Evolutionary conservation across 2,113 vertebrate genomes (phyloP).

Genomic region (Ptyas mucosa): DNA sequence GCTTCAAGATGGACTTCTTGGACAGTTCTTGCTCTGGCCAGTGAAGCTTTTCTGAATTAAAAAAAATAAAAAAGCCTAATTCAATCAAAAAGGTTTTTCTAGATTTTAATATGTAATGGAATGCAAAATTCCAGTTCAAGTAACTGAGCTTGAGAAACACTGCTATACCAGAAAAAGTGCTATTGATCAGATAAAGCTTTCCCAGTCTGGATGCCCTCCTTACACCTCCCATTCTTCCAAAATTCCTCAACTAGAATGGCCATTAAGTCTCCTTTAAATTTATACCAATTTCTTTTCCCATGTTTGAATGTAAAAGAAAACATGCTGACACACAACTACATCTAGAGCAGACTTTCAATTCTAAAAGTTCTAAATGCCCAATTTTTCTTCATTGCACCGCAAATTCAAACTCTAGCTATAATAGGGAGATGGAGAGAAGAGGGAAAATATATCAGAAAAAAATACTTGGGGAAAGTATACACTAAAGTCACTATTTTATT

Average conservation of each 20-base stretch:
- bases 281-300: background rate
- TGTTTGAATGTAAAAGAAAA: background rate
- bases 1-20: conserved; percentile 79
- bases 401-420: background rate
- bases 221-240: background rate
- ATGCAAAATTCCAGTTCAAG: background rate
- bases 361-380: background rate
- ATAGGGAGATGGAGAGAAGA: background rate
- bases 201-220: background rate
- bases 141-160: background rate
- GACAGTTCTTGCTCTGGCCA: conserved; percentile 86
- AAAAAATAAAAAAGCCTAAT: background rate
- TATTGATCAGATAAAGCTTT: background rate
- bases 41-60: conserved; percentile 81
- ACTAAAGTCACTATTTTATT: background rate
- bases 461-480: background rate
- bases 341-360: background rate
- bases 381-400: background rate
- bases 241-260: background rate
- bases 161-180: background rate
- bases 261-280: background rate
- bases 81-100: background rate
- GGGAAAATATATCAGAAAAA: background rate
- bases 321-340: background rate
- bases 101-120: background rate